phyloP scores from a whole-genome alignment of 1,140 invertebrate species.

The Achroia grisella region DNA sequence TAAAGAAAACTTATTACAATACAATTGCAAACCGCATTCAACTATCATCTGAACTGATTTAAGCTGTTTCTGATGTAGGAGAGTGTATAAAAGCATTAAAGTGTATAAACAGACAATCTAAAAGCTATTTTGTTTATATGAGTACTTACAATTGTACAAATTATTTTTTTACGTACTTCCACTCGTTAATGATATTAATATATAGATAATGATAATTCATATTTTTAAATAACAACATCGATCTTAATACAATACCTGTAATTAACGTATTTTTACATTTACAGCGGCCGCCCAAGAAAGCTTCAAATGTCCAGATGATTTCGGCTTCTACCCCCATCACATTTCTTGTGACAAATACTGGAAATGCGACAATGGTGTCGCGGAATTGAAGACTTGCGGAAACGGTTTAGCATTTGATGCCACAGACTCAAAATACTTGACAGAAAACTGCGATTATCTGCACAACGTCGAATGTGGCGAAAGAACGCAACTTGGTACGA shows the following conservation, averaged over 20 bases:
- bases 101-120: no score
- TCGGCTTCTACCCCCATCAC: slow-evolving; percentile 94
- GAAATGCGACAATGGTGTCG: slow-evolving; percentile 93
- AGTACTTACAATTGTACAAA: slow-evolving; percentile 19
- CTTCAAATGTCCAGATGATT: slow-evolving; percentile 96
- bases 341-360: slow-evolving; percentile 95
- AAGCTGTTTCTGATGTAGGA: no score
- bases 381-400: slow-evolving; percentile 93
- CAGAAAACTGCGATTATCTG: slow-evolving; percentile 95
- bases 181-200: no score
- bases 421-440: slow-evolving; percentile 89
- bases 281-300: slow-evolving; percentile 82
- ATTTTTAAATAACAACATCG: no score
- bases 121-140: no score
- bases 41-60: no score
- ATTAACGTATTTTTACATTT: slow-evolving; percentile 20
- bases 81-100: no score
- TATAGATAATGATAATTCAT: no score
- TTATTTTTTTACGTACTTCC: no score
- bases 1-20: no score
- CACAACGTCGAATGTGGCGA: slow-evolving; percentile 97
- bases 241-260: no score
- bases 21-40: no score
- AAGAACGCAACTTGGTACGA: slow-evolving; percentile 85
- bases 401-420: slow-evolving; percentile 95